Base-by-base conservation (phyloP, 2,113 vertebrate species). In the Tor tambroides region DNA sequence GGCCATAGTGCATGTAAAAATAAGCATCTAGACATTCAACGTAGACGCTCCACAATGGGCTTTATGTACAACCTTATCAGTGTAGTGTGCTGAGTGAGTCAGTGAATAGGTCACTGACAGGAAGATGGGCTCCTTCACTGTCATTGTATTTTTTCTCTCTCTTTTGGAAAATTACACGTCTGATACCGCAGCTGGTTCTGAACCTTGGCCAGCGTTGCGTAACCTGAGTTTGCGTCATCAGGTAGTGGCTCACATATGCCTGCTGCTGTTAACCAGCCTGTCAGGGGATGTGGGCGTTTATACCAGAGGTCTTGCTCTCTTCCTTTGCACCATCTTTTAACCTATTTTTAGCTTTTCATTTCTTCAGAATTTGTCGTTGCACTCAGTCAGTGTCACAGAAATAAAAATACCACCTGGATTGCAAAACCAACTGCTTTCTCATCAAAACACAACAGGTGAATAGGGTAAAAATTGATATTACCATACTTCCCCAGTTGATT, bases 161-260 rank as follows among this genome's bases (percentile, higher is more conserved):
- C 41, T 81, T 85, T 71, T 84, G 80, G 72, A 83, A 89, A 86
- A 86, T 79, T 28, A 74, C 80, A 65, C 12, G 17, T 84, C n/a
- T 89, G 82, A 85, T 65, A 87, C 84, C 19, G 63, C 51, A 79
- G 74, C 41, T 74, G 81, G 85, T 79, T 63, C 75, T 89, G 88
- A 75, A 74, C 80, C 76, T 80, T 80, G 81, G 75, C 72, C 80
- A 76, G 84, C 21, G 8, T 89, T 85, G 76, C 76, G 5, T 89
- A 89, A 89, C 88, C 61, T 19, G 26, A 26, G 54, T 26, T 67
- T 89, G 77, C 82, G 67, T 89, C 88, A 89, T 71, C 76, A 87
- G 88, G 76, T 80, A 76, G 49, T 74, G 83, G 63, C 54, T 87
- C 23, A 69, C 59, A 84, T 35, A 51, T 51, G 84, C 38, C 71